Base-by-base conservation (phyloP, 2,797 vertebrate species). In the Garrulus glandarius region DNA sequence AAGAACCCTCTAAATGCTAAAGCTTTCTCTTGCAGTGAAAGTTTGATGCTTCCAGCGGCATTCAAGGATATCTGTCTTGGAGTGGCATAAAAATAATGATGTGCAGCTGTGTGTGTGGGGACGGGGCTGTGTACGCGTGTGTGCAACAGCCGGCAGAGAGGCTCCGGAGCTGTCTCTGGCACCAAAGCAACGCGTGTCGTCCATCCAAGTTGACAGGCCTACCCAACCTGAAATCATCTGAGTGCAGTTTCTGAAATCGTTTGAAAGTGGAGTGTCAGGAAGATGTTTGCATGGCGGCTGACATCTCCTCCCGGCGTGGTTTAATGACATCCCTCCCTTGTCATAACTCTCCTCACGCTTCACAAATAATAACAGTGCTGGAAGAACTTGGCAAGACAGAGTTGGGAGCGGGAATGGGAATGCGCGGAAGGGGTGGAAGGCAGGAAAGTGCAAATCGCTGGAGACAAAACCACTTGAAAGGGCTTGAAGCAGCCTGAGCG, bases 201-300 rank as follows among this genome's bases (percentile, higher is more conserved):
- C 96, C 97, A 97, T 97, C 89, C 24, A 84, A 96, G 96, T 34
- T 97, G 97, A 97, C 97, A 97, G 93, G 95, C 92, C 95, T 97
- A 97, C 95, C 96, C 96, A 97, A 97, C 96, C 97, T 97, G 96
- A 97, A 98, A 97, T 97, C 97, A 97, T 97, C 96, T 88, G 95
- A 98, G 96, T 96, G 92, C 96, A 85, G 94, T 95, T 96, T 96
- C 94, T 92, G 96, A 97, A 97, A 98, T 97, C 41, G 76, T 95
- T 97, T 97, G 95, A 96, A 98, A 97, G 97, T 96, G 96, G 96
- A 97, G 94, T 97, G 97, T 97, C 97, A 97, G 96, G 95, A 96
- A 97, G 96, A 98, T 96, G 97, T 93, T 96, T 96, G 92, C 95
- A 92, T 94, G 96, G 96, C 18, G 71, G 87, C 93, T 97, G 97